Conservation (phyloP, 2,113 vertebrate genomes). For the Chitala chitala region DNA sequence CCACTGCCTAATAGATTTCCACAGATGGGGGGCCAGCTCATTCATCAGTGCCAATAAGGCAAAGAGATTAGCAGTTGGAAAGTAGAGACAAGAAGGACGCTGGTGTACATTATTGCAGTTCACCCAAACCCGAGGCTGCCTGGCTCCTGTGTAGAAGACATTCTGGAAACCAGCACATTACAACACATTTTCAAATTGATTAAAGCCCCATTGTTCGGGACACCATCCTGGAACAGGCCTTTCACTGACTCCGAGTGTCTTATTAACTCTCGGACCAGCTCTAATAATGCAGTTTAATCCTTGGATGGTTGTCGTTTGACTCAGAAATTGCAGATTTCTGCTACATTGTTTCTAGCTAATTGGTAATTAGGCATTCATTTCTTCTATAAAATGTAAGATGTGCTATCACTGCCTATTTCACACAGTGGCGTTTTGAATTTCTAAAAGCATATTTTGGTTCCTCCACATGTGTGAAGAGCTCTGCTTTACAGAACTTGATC, state of each 20-base stretch:
- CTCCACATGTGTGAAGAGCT: too few relatives aligned
- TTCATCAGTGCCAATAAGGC: constrained; percentile 35
- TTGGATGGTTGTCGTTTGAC: background rate
- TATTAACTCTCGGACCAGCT: background rate
- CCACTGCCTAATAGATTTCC: constrained; percentile 26
- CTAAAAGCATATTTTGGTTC: too few relatives aligned
- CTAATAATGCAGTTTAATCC: background rate
- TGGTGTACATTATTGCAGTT: constrained; percentile 6
- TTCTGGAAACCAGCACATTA: constrained; percentile 3
- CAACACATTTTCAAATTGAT: background rate
- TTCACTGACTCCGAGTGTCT: background rate
- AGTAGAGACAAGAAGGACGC: constrained; percentile 8
- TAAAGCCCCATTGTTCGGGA: constrained; percentile 3
- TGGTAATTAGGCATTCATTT: background rate
- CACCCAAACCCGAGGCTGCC: constrained; percentile 5
- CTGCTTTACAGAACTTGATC: too few relatives aligned
- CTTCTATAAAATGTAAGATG: too few relatives aligned
- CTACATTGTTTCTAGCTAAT: background rate
- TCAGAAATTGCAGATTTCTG: background rate
- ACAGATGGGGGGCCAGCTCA: constrained; percentile 19
- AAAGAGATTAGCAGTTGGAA: constrained; percentile 16
- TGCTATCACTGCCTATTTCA: too few relatives aligned
- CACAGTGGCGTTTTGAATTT: too few relatives aligned
- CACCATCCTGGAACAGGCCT: background rate
- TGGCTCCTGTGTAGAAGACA: background rate